Evolutionary conservation across 2,797 vertebrate species (phyloP), one percentile per base, ranked within the genome.

Genomic region (Lepidocolaptes lacrymiger): DNA sequence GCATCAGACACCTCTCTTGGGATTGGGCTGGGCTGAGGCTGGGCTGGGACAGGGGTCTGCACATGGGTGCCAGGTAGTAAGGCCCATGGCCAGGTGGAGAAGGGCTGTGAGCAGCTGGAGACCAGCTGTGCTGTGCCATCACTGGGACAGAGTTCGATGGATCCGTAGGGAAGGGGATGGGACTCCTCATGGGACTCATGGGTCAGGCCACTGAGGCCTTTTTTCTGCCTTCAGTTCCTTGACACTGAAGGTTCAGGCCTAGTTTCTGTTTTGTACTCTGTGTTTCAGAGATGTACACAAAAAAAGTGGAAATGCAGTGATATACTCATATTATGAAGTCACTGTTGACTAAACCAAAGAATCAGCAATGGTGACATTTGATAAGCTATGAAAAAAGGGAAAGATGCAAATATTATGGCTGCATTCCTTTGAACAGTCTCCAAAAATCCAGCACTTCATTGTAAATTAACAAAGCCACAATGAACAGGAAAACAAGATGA

Each of bases 111-210:
- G 28, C 6, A 58, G 22, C 28, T 48, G 37, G 54, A 90, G 52
- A 34, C 5, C 8, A 28, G 15, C 8, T 3, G 5, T 75, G 9
- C 58, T 62, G 27, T 67, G 56, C 8, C 7, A 41, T 54, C 2
- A 2, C 18, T 62, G 34, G 20, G 28, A 26, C 21, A 43, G 46
- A 8, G 3, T 18, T 8, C 49, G 43, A 28, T 34, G 24, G 12
- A 14, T 14, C 7, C 2, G 10, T 18, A 9, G 7, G 2, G 4
- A 6, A 19, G 46, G 34, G 58, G 9, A 52, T 36, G 9, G 3
- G 12, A 7, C 5, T 77, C 7, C 9, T 59, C 15, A 32, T 32
- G 5, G 21, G 6, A 37, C 9, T 19, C 9, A 30, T 12, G 15
- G 9, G 14, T 48, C 26, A 58, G 28, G 15, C 3, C 32, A 43